Conservation (phyloP, 2,113 vertebrate species). For the Rattus rattus region DNA sequence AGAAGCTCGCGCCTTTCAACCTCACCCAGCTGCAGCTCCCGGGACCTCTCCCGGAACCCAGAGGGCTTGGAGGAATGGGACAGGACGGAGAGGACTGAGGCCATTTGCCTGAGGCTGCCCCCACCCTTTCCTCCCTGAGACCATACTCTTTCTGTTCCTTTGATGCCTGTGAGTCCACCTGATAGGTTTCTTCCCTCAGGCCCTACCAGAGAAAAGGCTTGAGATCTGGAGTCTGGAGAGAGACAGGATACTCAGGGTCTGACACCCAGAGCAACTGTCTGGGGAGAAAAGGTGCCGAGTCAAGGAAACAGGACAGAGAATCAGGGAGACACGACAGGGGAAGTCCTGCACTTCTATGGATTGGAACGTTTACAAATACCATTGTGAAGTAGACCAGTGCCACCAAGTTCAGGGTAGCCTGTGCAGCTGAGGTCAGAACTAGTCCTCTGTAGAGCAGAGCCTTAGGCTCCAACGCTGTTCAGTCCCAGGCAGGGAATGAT, state of each 20-base stretch:
- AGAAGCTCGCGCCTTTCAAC: not conserved
- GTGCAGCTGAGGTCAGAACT: not conserved
- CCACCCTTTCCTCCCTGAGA: not conserved
- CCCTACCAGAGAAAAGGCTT: not conserved
- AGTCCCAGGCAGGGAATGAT: not conserved
- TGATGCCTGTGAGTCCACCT: not conserved
- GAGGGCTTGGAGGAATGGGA: not conserved
- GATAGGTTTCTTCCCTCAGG: not conserved
- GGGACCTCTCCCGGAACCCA: too few relatives aligned
- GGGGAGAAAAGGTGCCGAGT: not conserved
- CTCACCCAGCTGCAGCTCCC: not conserved
- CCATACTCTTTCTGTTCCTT: not conserved
- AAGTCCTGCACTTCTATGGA: not conserved
- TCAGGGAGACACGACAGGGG: too few relatives aligned
- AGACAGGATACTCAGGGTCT: not conserved
- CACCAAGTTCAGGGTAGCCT: not conserved
- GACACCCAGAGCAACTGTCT: not conserved
- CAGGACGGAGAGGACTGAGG: not conserved
- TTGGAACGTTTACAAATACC: not conserved
- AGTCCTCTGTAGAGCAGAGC: not conserved
- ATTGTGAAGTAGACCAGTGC: not conserved
- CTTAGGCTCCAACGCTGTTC: not conserved
- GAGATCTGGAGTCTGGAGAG: not conserved
- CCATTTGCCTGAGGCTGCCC: accelerated
- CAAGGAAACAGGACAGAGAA: not conserved